Evolutionary conservation across 2,113 vertebrate species (phyloP).

Genomic region (Neopipo cinnamomea): DNA sequence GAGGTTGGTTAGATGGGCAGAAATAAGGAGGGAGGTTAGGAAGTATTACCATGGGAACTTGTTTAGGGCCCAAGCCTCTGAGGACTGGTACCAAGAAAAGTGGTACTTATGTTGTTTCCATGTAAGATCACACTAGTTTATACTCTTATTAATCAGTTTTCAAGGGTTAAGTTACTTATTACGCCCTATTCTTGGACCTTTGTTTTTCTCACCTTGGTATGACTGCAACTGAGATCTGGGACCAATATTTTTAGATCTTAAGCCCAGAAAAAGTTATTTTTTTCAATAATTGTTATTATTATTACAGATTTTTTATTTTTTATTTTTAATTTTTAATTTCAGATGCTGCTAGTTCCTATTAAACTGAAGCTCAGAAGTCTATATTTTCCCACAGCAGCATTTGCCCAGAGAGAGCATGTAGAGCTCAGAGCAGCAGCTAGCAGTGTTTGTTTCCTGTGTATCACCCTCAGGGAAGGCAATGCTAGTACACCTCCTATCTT

Average conservation of each 20-base stretch:
- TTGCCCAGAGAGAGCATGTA: background rate
- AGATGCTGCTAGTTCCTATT: background rate
- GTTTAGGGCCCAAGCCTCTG: background rate
- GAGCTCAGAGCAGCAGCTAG: background rate
- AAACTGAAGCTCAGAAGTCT: background rate
- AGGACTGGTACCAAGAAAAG: background rate
- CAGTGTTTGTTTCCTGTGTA: background rate
- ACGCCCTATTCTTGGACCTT: background rate
- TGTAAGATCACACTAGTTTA: background rate
- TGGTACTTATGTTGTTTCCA: background rate
- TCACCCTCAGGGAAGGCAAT: background rate
- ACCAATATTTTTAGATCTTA: background rate
- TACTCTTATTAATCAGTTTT: background rate
- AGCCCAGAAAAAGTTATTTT: background rate
- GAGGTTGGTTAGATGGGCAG: background rate
- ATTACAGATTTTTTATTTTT: background rate
- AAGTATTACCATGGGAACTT: background rate
- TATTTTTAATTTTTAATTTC: background rate
- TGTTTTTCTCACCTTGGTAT: background rate
- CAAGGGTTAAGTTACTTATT: background rate
- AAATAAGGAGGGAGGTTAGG: background rate
- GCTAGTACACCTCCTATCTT: background rate
- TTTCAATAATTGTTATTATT: background rate
- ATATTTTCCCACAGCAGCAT: background rate
- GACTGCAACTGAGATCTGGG: background rate